A percentile compares a stretch with the other conserved stretches of the same genome.
Evolutionary conservation across 2,113 vertebrate genomes (phyloP).

Genomic region (Percina caprodes): DNA sequence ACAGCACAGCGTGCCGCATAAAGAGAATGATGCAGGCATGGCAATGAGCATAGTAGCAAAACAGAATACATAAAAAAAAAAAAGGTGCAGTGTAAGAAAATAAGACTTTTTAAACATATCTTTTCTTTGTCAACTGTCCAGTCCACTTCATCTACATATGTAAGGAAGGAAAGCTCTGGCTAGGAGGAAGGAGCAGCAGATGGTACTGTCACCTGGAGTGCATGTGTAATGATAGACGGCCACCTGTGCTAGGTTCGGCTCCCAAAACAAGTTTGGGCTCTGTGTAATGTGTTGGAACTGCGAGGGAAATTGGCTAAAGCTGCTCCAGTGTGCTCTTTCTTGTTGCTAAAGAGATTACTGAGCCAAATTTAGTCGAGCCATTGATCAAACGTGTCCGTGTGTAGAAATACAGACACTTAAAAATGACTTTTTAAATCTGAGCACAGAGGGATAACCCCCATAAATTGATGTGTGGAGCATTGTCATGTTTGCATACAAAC

Average conservation of each 20-base stretch:
- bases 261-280: conserved; percentile 38
- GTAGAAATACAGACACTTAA: conserved; percentile 41
- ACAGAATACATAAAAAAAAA: background rate
- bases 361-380: conserved; percentile 35
- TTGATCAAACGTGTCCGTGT: conserved; percentile 39
- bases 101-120: conserved; percentile 8
- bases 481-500: conserved; percentile 20
- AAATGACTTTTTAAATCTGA: conserved; percentile 52
- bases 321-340: conserved; percentile 26
- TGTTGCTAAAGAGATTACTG: conserved; percentile 50
- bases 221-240: conserved; percentile 65
- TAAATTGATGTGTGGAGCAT: background rate
- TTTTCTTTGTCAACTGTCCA: conserved; percentile 50
- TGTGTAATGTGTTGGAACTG: conserved; percentile 36
- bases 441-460: conserved; percentile 27
- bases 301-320: conserved; percentile 27
- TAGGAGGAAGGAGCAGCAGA: conserved; percentile 65
- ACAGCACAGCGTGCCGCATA: background rate
- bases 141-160: conserved; percentile 58
- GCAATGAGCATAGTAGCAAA: background rate
- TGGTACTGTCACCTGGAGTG: conserved; percentile 73
- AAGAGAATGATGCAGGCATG: background rate
- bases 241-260: conserved; percentile 58
- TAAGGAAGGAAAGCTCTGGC: conserved; percentile 46
- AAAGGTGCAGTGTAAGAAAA: conserved; percentile 2